Evolutionary conservation across 2,888 invertebrate species (phyloP), one percentile per base, ranked within the genome.

Genomic region (Archips crataeganus): DNA sequence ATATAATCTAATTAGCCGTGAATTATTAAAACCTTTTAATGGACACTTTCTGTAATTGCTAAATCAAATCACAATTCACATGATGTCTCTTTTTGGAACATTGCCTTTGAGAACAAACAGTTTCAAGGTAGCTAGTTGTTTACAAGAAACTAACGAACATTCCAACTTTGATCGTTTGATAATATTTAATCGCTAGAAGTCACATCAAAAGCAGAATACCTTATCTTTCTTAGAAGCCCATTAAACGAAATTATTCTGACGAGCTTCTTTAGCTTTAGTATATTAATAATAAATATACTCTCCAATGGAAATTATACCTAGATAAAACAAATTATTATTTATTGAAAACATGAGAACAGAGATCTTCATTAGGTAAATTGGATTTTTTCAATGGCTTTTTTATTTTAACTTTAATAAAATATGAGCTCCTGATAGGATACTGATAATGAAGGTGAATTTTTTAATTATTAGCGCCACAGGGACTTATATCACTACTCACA

Each of bases 81-180:
- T 49, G 3, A n/a, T 49, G 49, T 13, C 13, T 49, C 49, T n/a
- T n/a, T 49, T 49, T n/a, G 49, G n/a, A n/a, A 49, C 49, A 6
- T n/a, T 49, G 15, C 23, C 15, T 54, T 2, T 54, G 39, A 11
- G 51, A n/a, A n/a, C 57, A 61, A 59, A 59, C 34, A 57, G 36
- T 23, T 32, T 49, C 49, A 69, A 60, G 60, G 47, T 61, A 23
- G 36, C 54, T 3, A 49, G 36, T 49, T 67, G 59, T 68, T 68
- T 68, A 68, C 59, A 68, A 34, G 32, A 68, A 45, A 32, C 42
- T 54, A 66, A 3, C 11, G 15, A 0, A 34, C 42, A 10, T 32
- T 36, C 3, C 32, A 69, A 60, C 60, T 61, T 69, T 36, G 68
- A 49, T 61, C 60, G 36, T 61, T 69, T 23, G 60, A 3, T 47